Evolutionary conservation across 2,113 vertebrate species (phyloP).

Genomic region (Diglossa brunneiventris): DNA sequence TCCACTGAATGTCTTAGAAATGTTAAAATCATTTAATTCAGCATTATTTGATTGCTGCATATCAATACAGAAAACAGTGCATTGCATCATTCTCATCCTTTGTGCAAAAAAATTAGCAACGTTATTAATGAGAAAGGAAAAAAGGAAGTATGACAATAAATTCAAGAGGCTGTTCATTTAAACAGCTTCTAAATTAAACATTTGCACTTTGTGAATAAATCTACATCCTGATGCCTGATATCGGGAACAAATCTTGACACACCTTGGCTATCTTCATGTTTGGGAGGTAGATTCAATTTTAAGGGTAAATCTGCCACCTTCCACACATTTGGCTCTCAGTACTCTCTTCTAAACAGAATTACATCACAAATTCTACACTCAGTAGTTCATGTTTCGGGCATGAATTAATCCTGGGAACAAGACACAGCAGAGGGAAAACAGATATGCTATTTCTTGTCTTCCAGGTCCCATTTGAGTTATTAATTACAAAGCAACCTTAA

Average conservation of each 20-base stretch:
- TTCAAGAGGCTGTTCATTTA: constrained; percentile 11
- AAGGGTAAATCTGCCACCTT: neutral
- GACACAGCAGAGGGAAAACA: neutral
- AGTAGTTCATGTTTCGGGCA: neutral
- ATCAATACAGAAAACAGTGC: neutral
- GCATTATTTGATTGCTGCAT: neutral
- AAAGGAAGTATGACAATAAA: neutral
- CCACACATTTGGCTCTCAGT: neutral
- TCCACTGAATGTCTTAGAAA: neutral
- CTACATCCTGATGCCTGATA: neutral
- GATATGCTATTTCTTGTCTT: neutral
- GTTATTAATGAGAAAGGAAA: neutral
- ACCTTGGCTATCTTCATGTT: neutral
- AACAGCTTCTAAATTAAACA: constrained; percentile 4
- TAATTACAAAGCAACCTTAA: neutral
- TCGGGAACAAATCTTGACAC: neutral
- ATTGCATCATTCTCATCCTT: neutral
- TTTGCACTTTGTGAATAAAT: constrained; percentile 23
- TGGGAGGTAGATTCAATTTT: neutral
- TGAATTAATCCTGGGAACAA: neutral
- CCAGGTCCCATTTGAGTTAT: neutral
- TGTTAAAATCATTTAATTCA: neutral
- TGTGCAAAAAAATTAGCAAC: neutral
- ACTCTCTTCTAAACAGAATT: neutral
- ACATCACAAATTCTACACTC: neutral